A percentile compares a stretch with the other conserved stretches of the same genome.
phyloP scores from a whole-genome alignment of 2,888 invertebrate species.

The Aphodius sticticus region DNA sequence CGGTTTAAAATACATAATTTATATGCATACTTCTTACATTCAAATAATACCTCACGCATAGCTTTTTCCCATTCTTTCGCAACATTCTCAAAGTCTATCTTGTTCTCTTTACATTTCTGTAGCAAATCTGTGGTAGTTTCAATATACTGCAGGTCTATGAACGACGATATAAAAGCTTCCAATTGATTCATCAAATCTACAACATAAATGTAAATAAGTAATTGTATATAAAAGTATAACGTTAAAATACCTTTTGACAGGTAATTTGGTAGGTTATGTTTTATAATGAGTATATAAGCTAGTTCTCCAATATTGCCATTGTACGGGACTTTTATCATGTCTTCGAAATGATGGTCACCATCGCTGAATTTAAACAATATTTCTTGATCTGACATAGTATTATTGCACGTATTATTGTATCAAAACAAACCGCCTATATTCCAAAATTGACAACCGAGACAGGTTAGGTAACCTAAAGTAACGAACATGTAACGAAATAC shows the following conservation, averaged over 20 bases:
- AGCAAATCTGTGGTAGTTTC: slow-evolving; percentile 35
- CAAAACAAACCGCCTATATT: neutral
- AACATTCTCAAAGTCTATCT: slow-evolving; percentile 75
- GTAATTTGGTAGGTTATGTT: slow-evolving; percentile 52
- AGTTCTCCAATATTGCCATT: slow-evolving; percentile 52
- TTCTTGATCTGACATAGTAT: neutral
- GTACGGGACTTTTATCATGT: slow-evolving; percentile 50
- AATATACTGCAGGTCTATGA: slow-evolving; percentile 37
- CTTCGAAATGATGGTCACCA: slow-evolving; percentile 44
- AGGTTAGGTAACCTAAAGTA: too few relatives aligned
- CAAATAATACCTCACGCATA: slow-evolving; percentile 68
- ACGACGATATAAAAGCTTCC: slow-evolving; percentile 33
- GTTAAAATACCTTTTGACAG: slow-evolving; percentile 55
- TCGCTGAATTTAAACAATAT: neutral
- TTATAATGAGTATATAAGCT: slow-evolving; percentile 51
- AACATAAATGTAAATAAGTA: slow-evolving; percentile 22
- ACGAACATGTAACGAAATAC: too few relatives aligned
- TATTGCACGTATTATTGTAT: too few relatives aligned
- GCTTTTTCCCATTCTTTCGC: slow-evolving; percentile 82
- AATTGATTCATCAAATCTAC: slow-evolving; percentile 39
- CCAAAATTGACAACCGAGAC: neutral
- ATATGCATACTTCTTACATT: slow-evolving; percentile 29
- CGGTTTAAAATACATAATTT: slow-evolving; percentile 27
- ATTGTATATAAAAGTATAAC: neutral
- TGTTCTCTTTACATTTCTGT: slow-evolving; percentile 62